Percentiles rank a stretch among this genome's conserved stretches.
These are phyloP conservation scores for Synchiropus splendidus DNA, from an alignment of 2,113 vertebrate species.

Conservation along the genomic window DNA sequence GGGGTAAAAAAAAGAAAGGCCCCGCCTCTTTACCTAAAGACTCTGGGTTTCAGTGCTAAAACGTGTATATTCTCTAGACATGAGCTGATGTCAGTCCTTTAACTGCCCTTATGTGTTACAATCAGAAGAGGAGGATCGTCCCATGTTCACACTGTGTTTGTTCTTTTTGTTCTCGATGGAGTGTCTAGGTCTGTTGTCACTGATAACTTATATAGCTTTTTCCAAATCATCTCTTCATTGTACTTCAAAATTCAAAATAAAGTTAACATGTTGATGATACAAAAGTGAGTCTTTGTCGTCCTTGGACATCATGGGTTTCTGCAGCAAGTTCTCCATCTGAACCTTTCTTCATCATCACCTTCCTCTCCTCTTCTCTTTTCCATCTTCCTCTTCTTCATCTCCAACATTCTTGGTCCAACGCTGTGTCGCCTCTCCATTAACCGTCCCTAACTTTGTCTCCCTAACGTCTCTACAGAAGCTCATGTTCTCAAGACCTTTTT, in stretches of 20 bases:
- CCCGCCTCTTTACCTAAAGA: slow-evolving; percentile 16
- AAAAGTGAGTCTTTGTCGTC: slow-evolving; percentile 9
- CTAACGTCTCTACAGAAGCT: no score
- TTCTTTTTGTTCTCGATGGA: slow-evolving; percentile 59
- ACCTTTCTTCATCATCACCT: no score
- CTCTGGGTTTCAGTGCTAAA: slow-evolving; percentile 37
- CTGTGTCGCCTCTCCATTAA: no score
- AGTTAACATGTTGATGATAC: slow-evolving; percentile 65
- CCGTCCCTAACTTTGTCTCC: no score
- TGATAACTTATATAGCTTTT: slow-evolving; percentile 66
- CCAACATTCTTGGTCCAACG: no score
- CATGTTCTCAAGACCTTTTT: no score
- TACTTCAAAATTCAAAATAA: slow-evolving; percentile 66
- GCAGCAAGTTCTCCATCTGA: neutral
- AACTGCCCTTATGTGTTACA: slow-evolving; percentile 49
- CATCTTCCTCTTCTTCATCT: no score
- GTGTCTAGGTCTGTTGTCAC: slow-evolving; percentile 65
- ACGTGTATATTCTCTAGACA: slow-evolving; percentile 58
- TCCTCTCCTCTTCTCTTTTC: no score
- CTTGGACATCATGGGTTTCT: no score
- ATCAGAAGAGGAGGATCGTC: slow-evolving; percentile 62
- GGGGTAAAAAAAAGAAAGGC: slow-evolving; percentile 4
- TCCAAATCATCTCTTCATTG: slow-evolving; percentile 61
- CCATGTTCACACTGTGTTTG: slow-evolving; percentile 78
- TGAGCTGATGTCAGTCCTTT: slow-evolving; percentile 53